These are phyloP conservation scores for Beris morrisii DNA, from an alignment of 2,888 invertebrate species.

Conservation along the genomic window DNA sequence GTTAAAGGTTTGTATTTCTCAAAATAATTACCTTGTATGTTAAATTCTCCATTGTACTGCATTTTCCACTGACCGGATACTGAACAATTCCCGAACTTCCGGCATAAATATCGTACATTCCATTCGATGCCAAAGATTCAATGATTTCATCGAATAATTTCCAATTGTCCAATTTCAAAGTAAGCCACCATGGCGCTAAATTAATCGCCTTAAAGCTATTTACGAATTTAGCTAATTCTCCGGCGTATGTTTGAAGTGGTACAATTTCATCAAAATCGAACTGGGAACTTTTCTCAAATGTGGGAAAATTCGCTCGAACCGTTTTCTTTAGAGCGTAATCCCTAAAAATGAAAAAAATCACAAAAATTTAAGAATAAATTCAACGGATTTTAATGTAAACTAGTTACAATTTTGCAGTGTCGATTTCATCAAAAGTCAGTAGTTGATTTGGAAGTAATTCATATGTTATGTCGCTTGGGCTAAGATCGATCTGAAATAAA, in stretches of 20 bases:
- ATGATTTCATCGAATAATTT: background rate
- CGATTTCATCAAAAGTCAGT: no score
- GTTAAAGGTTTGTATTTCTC: no score
- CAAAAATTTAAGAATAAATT: no score
- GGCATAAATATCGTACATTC: constrained; percentile 5
- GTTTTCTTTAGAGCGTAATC: no score
- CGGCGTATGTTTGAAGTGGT: background rate
- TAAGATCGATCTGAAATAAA: no score
- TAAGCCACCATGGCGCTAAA: constrained; percentile 13
- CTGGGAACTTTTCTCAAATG: background rate
- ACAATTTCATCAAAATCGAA: background rate
- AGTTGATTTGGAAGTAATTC: no score
- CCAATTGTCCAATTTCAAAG: constrained; percentile 3
- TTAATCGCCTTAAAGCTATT: background rate
- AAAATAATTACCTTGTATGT: constrained; percentile 10
- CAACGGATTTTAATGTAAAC: no score
- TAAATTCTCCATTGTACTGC: background rate
- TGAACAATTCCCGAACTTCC: constrained; percentile 4
- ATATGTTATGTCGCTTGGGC: no score
- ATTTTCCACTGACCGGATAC: background rate
- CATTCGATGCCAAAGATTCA: background rate
- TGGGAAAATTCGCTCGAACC: no score
- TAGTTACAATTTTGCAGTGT: no score
- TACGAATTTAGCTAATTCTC: background rate
- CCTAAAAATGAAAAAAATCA: no score